Base-by-base conservation (phyloP, 2,797 vertebrate species). In the Chanos chanos region DNA sequence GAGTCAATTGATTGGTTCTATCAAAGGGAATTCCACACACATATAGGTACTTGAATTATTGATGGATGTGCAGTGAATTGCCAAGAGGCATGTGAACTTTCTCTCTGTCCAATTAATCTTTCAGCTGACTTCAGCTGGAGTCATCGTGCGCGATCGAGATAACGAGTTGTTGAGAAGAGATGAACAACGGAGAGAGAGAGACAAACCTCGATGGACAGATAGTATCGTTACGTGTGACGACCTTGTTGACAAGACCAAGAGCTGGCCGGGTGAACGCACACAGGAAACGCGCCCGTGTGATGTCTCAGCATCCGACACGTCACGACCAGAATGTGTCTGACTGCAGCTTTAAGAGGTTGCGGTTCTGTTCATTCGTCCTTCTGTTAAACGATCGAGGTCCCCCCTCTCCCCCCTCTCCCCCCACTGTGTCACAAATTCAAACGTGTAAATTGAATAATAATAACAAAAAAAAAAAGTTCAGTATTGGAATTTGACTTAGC, bases 71-170 rank as follows among this genome's bases (percentile, higher is more conserved):
- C 75, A 78, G 77, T 27, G 60, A 80, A 78, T 76, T 73, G 76
- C 79, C 77, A 51, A 53, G 53, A 80, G 83, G 71, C 75, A 84
- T 80, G 75, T 85, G 84, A 89, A 89, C 85, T 87, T 89, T 86
- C 74, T 60, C 54, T 69, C 70, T 81, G 82, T 85, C 78, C 86
- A 90, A 88, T 91, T 88, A 90, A 86, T 87, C 80, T 87, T 88
- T 89, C 82, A 85, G 83, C 86, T 88, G 83, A 86, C 82, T 86
- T 85, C 81, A 86, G 83, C 80, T 67, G 54, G 71, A 74, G 65
- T 71, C 76, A 65, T 75, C 72, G 82, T 69, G 71, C 71, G 72
- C 81, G 79, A 81, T 83, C 81, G 76, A 78, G 80, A 83, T 86
- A 87, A 85, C 75, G 87, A 87, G 81, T 74, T 78, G 80, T 80